phyloP scores from a whole-genome alignment of 2,113 vertebrate genomes.

The Condylura cristata region DNA sequence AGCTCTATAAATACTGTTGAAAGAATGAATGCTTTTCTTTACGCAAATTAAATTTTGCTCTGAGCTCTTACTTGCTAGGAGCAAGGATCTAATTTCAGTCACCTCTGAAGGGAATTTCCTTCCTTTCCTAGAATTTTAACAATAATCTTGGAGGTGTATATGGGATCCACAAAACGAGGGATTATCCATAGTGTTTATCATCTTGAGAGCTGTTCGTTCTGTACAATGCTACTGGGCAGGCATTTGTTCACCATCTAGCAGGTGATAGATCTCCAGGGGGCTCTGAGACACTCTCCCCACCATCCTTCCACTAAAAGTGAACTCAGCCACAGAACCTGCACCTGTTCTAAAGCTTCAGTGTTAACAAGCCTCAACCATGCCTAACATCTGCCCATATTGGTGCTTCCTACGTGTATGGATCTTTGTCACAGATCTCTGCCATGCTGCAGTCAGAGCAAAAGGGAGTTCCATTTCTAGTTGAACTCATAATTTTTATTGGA shows the following conservation, averaged over 20 bases:
- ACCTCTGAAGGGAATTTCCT: neutral
- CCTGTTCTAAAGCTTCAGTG: neutral
- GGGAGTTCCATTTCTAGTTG: neutral
- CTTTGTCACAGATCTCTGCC: neutral
- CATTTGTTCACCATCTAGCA: neutral
- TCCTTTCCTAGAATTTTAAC: constrained; percentile 7
- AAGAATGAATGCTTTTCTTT: constrained; percentile 2
- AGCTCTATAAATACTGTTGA: neutral
- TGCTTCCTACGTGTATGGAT: neutral
- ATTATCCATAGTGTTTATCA: neutral
- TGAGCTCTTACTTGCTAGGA: neutral
- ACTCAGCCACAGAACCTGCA: neutral
- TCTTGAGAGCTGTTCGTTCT: neutral
- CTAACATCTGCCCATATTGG: neutral
- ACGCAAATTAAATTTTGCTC: constrained; percentile 46
- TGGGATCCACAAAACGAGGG: neutral
- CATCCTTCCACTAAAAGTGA: neutral
- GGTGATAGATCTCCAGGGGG: neutral
- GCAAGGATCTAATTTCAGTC: neutral
- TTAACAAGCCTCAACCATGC: neutral
- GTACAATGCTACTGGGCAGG: neutral
- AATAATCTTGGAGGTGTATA: neutral
- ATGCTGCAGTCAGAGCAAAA: neutral
- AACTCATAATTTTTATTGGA: neutral
- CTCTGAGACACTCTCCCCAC: neutral